Base-by-base conservation (phyloP, 2,113 vertebrate species). In the Oophaga pumilio region DNA sequence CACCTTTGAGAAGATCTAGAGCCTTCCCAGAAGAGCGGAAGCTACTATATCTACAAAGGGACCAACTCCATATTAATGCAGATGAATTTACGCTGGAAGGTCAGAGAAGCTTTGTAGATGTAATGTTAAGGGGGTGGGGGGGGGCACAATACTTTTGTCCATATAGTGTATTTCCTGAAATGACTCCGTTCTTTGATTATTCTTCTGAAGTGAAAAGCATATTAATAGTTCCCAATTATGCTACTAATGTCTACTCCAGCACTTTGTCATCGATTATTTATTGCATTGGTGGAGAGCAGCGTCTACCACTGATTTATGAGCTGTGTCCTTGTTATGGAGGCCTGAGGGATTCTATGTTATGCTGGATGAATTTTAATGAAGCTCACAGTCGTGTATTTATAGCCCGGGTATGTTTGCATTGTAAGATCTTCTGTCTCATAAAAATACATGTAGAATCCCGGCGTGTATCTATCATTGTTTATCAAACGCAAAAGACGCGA, bases 341-440 rank as follows among this genome's bases (percentile, higher is more conserved):
- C 56, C 77, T 28, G 24, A 17, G 62, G 66, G 64, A 68, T 50
- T 53, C 24, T 64, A 33, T 15, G 33, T 52, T 53, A n/a, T 52
- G 62, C 64, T 24, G 62, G 43, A 53, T 83, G 81, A 68, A 83
- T 83, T 83, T 68, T 83, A 83, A 83, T 83, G 62, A 83, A 83
- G 10, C 50, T 50, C 49, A 6, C 43, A 1, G 62, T 8, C 7
- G 49, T 24, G 64, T 83, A 83, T 83, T 68, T 69, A 83, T 83
- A 83, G 64, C 60, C 81, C 6, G 11, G 49, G 49, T 66, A 68
- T 82, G 66, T 52, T 68, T 68, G 64, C 24, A 68, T 68, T 52
- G 49, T 83, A 52, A 26, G n/a, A 33, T 77, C 26, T 26, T 15
- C n/a, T 17, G 53, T 57, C 60, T 20, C 26, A 59, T 59, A 80